These are phyloP conservation scores for Gnathonemus echidnorhynchus DNA, from an alignment of 2,113 vertebrate genomes.

Conservation along the genomic window DNA sequence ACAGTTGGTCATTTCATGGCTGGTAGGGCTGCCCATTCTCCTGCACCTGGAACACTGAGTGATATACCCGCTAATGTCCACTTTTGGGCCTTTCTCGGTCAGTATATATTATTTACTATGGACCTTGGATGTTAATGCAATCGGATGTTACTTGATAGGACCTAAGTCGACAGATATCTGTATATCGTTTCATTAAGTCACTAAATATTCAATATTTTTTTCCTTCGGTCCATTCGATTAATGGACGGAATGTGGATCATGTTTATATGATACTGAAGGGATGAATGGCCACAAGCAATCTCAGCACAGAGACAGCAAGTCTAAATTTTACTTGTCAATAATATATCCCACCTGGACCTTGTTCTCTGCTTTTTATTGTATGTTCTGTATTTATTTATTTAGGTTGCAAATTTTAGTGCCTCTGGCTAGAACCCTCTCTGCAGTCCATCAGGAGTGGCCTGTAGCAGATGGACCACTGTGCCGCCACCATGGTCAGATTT, in stretches of 20 bases:
- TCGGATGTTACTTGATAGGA: background rate
- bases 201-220: background rate
- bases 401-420: background rate
- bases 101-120: background rate
- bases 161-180: background rate
- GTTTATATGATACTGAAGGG: background rate
- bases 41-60: background rate
- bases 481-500: background rate
- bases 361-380: background rate
- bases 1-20: background rate
- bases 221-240: background rate
- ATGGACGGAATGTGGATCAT: background rate
- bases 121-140: background rate
- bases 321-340: background rate
- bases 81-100: background rate
- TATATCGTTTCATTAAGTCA: background rate
- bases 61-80: background rate
- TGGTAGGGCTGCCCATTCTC: background rate
- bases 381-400: background rate
- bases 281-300: background rate
- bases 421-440: conserved; percentile 2
- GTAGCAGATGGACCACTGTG: conserved; percentile 25
- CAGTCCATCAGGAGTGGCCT: conserved; percentile 21
- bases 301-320: background rate
- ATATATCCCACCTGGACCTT: background rate